A percentile compares a stretch with the other conserved stretches of the same genome.
Conservation (phyloP, 2,888 invertebrate genomes). For the Erannis defoliaria region DNA sequence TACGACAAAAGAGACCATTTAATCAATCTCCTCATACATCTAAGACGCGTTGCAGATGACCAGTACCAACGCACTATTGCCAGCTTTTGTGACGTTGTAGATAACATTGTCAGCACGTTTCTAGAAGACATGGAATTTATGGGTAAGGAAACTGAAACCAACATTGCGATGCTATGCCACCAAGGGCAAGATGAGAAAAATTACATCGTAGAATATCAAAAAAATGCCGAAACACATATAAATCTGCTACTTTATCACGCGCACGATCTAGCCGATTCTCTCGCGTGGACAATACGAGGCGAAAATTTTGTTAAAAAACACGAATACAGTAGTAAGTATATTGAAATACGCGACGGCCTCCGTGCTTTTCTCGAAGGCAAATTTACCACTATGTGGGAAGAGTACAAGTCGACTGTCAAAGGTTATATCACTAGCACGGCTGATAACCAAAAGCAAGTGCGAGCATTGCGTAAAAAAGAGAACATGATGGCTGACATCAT, state of each 20-base stretch:
- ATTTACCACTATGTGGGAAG: constrained; percentile 74
- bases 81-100: constrained; percentile 88
- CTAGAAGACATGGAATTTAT: constrained; percentile 68
- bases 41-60: constrained; percentile 87
- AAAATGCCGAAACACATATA: constrained; percentile 75
- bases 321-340: constrained; percentile 67
- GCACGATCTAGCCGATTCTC: constrained; percentile 66
- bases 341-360: constrained; percentile 68
- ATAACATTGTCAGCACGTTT: constrained; percentile 86
- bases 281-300: constrained; percentile 74
- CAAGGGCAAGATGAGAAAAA: constrained; percentile 60
- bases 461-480: constrained; percentile 75
- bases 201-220: constrained; percentile 64
- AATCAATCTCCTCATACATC: constrained; percentile 85
- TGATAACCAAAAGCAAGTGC: constrained; percentile 75
- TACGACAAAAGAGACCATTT: constrained; percentile 87
- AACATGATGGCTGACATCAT: constrained; percentile 80
- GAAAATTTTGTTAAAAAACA: constrained; percentile 78
- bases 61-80: constrained; percentile 89
- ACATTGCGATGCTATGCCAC: constrained; percentile 61
- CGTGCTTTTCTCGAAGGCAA: constrained; percentile 72
- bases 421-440: constrained; percentile 72
- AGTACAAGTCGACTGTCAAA: constrained; percentile 73
- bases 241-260: constrained; percentile 73
- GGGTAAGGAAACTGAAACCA: constrained; percentile 63